phyloP scores from a whole-genome alignment of 2,797 vertebrate genomes.

The Delichon dasypus region DNA sequence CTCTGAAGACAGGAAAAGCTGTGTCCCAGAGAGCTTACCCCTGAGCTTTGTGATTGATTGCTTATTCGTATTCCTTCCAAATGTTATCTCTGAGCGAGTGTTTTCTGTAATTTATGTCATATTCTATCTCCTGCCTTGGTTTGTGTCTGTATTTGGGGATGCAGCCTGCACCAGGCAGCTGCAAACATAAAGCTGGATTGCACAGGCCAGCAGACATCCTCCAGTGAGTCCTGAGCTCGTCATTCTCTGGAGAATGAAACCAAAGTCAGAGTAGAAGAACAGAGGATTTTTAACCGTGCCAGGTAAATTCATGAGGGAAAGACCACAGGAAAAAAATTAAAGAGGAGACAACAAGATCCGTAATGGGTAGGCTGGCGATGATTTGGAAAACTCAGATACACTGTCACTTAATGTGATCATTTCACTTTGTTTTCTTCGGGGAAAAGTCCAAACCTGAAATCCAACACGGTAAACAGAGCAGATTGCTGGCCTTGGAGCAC shows the following conservation, averaged over 20 bases:
- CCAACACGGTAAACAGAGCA: background rate
- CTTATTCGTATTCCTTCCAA: conserved; percentile 3
- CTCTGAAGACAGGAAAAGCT: background rate
- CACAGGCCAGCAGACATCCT: background rate
- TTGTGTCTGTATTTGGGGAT: conserved; percentile 17
- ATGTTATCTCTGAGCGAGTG: background rate
- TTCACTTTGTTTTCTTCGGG: conserved; percentile 34
- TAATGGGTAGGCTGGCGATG: background rate
- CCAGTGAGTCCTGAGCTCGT: background rate
- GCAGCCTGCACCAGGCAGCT: background rate
- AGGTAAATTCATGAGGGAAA: background rate
- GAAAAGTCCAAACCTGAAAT: background rate
- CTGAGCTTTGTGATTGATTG: conserved; percentile 35
- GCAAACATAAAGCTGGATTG: background rate
- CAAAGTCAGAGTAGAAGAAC: background rate
- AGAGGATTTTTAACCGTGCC: background rate
- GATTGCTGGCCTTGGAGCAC: conserved; percentile 56
- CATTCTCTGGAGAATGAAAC: background rate
- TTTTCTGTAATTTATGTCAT: conserved; percentile 55
- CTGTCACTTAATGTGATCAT: conserved; percentile 1
- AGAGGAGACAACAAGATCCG: background rate
- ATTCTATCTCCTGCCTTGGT: background rate
- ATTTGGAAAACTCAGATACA: background rate
- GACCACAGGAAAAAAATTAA: background rate
- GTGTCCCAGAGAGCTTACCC: conserved; percentile 14